These are phyloP conservation scores for Apolygus lucorum DNA, from an alignment of 1,140 invertebrate species.

Conservation along the genomic window DNA sequence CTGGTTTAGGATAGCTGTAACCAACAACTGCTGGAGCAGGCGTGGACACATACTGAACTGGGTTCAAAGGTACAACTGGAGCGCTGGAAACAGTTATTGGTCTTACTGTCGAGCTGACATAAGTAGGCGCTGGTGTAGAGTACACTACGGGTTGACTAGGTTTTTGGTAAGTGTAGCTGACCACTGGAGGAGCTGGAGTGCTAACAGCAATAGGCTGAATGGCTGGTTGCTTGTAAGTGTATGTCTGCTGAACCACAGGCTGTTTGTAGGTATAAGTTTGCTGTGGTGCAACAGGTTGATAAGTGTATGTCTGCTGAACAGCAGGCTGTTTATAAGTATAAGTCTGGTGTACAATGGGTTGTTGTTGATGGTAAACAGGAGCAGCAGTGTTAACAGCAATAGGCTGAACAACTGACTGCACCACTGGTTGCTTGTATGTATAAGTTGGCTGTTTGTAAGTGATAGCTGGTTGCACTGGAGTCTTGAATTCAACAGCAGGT, in stretches of 20 bases:
- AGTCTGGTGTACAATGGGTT: too few species aligned
- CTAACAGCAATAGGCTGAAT: not conserved
- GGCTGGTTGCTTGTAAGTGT: not conserved
- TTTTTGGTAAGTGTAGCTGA: slow-evolving; percentile 7
- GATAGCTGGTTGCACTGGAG: not conserved
- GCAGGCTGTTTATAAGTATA: too few species aligned
- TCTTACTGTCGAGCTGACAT: slow-evolving; percentile 7
- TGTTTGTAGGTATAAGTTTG: not conserved
- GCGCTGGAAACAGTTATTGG: slow-evolving; percentile 16
- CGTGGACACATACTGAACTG: slow-evolving; percentile 28
- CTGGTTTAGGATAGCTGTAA: slow-evolving; percentile 14
- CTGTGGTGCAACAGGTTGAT: too few species aligned
- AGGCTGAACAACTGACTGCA: not conserved
- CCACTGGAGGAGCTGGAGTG: slow-evolving; percentile 1
- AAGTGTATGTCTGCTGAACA: too few species aligned
- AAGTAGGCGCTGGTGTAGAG: slow-evolving; percentile 5
- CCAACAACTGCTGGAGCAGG: not conserved
- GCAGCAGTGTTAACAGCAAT: not conserved
- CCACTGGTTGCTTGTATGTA: slow-evolving; percentile 30
- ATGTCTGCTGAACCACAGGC: slow-evolving; percentile 13
- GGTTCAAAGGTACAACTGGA: slow-evolving; percentile 28
- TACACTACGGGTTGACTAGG: not conserved
- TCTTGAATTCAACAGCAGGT: slow-evolving; percentile 22
- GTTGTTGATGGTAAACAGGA: too few species aligned
- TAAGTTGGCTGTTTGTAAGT: slow-evolving; percentile 17